Evolutionary conservation across 2,113 vertebrate genomes (phyloP), one percentile per base, ranked within the genome.

Genomic region (Nothobranchius kuhntae): DNA sequence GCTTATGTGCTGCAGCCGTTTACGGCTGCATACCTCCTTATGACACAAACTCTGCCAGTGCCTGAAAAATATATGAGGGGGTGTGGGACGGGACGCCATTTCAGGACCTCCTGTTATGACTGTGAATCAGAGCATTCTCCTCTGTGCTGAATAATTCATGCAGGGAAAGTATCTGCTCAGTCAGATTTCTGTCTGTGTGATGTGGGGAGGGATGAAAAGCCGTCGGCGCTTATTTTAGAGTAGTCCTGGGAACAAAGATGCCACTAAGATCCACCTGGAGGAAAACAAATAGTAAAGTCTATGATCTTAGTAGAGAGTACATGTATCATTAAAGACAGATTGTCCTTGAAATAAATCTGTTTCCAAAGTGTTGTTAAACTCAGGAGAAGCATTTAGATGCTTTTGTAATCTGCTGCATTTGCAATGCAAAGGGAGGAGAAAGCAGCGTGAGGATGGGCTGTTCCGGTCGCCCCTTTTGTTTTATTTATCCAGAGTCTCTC

Each of bases 51-150:
- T 82, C 64, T 66, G 75, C 78, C 73, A 73, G 77, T 8, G 70
- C 58, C 38, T 91, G 69, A 88, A 90, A 91, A 87, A 90, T 89
- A 86, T 61, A 89, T 89, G 83, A 91, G 70, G 51, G 24, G 61
- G 62, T 75, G 53, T 24, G 21, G 80, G 71, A 69, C 4, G 24
- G 73, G 38, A 65, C 51, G 50, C 77, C 77, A 76, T 86, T 86
- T 89, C 77, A 87, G 86, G 85, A 87, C 82, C 87, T 83, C 86
- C 86, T 79, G 84, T 89, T 87, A 88, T 86, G 82, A 86, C 77
- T 77, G 59, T 4, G 75, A 87, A 85, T 89, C 83, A 82, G 73
- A 82, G 81, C 58, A 68, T 87, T 88, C 83, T 87, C 80, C 58
- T 65, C 55, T 17, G 45, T 3, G 5, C 71, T 90, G 82, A 91